Percentiles rank a stretch among this genome's conserved stretches.
These are phyloP conservation scores for Nipponia nippon DNA, from an alignment of 2,113 vertebrate species.

Conservation along the genomic window DNA sequence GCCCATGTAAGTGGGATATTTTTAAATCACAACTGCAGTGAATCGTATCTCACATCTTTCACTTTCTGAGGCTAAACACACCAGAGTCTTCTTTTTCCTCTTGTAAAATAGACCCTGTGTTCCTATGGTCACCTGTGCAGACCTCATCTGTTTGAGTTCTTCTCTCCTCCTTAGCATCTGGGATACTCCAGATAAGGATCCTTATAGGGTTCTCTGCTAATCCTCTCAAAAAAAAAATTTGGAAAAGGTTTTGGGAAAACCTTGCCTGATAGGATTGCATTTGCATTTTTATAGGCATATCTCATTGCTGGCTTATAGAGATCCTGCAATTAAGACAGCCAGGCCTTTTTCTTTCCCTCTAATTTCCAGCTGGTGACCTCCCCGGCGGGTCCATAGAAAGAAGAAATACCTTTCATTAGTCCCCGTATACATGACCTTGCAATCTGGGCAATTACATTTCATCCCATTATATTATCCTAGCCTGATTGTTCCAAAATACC, in stretches of 20 bases:
- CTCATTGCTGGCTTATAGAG: not conserved
- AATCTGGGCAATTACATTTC: not conserved
- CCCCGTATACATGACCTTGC: not conserved
- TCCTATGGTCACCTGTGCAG: not conserved
- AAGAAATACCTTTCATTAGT: not conserved
- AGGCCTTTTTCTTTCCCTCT: not conserved
- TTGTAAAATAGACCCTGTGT: not conserved
- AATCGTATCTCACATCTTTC: not conserved
- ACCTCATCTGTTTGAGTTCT: not conserved
- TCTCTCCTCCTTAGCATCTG: not conserved
- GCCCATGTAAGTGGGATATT: not conserved
- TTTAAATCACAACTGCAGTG: not conserved
- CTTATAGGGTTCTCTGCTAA: not conserved
- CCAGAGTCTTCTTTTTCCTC: not conserved
- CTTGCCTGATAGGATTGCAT: not conserved
- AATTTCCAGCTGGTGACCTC: not conserved
- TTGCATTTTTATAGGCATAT: not conserved
- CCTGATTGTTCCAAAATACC: not conserved
- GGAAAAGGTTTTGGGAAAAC: not conserved
- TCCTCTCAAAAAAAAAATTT: not conserved
- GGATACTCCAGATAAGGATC: not conserved
- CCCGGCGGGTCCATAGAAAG: not conserved
- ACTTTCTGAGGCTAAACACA: not conserved
- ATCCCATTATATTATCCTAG: not conserved
- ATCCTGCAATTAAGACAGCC: not conserved